These are phyloP conservation scores for Heliothis virescens DNA, from an alignment of 1,140 invertebrate species.

Conservation along the genomic window DNA sequence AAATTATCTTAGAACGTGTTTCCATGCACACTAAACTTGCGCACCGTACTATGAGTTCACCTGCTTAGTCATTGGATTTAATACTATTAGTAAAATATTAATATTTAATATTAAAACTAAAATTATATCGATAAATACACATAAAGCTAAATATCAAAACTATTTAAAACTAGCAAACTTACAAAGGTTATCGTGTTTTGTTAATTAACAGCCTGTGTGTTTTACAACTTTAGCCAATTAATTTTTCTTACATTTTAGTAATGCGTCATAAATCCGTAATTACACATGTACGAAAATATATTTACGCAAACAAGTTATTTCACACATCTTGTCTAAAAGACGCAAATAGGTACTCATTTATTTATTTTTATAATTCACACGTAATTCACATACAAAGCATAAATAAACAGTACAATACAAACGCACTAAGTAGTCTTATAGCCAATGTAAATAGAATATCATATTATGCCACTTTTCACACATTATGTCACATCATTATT, in stretches of 20 bases:
- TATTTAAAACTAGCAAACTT: neutral
- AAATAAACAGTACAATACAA: conserved; percentile 11
- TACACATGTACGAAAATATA: neutral
- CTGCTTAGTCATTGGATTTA: neutral
- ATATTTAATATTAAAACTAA: neutral
- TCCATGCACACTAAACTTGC: conserved; percentile 2
- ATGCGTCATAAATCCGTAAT: neutral
- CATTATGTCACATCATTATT: conserved; percentile 1
- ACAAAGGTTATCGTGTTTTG: neutral
- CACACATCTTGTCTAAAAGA: conserved; percentile 34
- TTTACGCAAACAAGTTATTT: conserved; percentile 9
- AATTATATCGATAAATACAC: neutral
- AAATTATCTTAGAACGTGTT: conserved; percentile 6
- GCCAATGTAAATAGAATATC: conserved; percentile 5
- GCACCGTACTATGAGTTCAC: neutral
- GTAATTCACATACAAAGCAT: neutral
- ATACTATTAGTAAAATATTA: no score
- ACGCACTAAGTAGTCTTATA: conserved; percentile 16
- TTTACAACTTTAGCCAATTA: neutral
- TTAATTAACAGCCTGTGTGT: neutral
- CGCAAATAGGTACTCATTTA: neutral
- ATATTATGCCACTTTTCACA: conserved; percentile 2
- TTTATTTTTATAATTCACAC: conserved; percentile 29
- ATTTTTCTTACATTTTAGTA: neutral
- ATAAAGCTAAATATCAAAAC: neutral